Evolutionary conservation across 2,888 invertebrate genomes (phyloP).

Genomic region (Isoperla grammatica): DNA sequence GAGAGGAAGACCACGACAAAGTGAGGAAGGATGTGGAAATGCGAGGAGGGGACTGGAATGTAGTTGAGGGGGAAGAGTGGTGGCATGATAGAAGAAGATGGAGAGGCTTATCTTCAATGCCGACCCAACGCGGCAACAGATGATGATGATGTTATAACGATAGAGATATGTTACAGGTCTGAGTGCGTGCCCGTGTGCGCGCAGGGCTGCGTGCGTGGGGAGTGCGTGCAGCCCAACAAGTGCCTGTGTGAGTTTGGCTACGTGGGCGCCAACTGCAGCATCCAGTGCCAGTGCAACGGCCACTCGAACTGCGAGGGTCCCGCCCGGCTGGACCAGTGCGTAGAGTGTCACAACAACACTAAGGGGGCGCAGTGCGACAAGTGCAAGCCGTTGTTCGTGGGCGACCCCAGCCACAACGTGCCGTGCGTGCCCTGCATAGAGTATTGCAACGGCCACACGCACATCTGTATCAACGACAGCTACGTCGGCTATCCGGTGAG

Average conservation of each 20-base stretch:
- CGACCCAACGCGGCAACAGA: too few relatives aligned
- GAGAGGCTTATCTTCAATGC: too few relatives aligned
- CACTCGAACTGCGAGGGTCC: constrained; percentile 89
- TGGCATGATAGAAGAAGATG: too few relatives aligned
- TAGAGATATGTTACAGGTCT: too few relatives aligned
- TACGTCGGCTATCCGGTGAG: constrained; percentile 19
- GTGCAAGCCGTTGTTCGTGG: constrained; percentile 86
- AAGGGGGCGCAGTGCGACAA: constrained; percentile 88
- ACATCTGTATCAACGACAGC: constrained; percentile 63
- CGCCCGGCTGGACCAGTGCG: constrained; percentile 73
- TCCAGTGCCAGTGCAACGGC: constrained; percentile 91
- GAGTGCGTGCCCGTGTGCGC: constrained; percentile 72
- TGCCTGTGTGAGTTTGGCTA: constrained; percentile 92
- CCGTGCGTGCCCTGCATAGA: constrained; percentile 82
- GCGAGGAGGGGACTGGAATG: too few relatives aligned
- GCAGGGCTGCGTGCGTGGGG: constrained; percentile 81
- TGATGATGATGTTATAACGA: too few relatives aligned
- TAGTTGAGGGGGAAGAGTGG: too few relatives aligned
- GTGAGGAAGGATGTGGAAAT: too few relatives aligned
- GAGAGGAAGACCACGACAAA: too few relatives aligned
- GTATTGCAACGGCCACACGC: constrained; percentile 86
- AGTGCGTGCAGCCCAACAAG: constrained; percentile 73
- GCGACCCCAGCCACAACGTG: constrained; percentile 76
- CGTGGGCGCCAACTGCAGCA: constrained; percentile 89
- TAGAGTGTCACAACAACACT: constrained; percentile 85